These are phyloP conservation scores for Drosophila pachea DNA, from an alignment of 1,140 invertebrate species.

Conservation along the genomic window DNA sequence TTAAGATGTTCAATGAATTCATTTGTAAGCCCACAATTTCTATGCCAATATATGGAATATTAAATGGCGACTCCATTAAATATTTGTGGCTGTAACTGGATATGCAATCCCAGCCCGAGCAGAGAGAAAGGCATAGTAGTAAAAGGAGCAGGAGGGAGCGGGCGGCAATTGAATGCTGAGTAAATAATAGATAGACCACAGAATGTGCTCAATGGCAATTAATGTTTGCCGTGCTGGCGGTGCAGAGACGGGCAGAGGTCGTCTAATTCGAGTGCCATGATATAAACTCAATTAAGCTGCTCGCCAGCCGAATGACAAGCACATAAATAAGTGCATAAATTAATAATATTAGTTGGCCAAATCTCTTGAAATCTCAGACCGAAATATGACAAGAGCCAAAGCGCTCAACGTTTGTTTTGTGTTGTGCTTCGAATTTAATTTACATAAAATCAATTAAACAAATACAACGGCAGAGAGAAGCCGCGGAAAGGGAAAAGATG, in stretches of 20 bases:
- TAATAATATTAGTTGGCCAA: conserved; percentile 48
- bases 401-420: not conserved
- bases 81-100: not conserved
- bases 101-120: not conserved
- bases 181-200: conserved; percentile 16
- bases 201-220: conserved; percentile 53
- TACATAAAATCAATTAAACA: conserved; percentile 76
- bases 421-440: conserved; percentile 54
- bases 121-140: not conserved
- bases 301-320: conserved; percentile 47
- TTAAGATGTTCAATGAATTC: too few relatives aligned
- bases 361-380: conserved; percentile 22
- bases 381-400: conserved; percentile 19
- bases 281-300: conserved; percentile 38
- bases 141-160: too few relatives aligned
- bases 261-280: conserved; percentile 6
- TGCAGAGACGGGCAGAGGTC: not conserved
- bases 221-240: conserved; percentile 29
- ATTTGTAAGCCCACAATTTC: too few relatives aligned
- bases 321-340: conserved; percentile 65
- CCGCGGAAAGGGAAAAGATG: not conserved
- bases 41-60: too few relatives aligned
- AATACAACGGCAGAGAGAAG: conserved; percentile 3
- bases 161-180: not conserved
- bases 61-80: not conserved